Evolutionary conservation across 2,888 invertebrate species (phyloP).

Genomic region (Anarsia innoxiella): DNA sequence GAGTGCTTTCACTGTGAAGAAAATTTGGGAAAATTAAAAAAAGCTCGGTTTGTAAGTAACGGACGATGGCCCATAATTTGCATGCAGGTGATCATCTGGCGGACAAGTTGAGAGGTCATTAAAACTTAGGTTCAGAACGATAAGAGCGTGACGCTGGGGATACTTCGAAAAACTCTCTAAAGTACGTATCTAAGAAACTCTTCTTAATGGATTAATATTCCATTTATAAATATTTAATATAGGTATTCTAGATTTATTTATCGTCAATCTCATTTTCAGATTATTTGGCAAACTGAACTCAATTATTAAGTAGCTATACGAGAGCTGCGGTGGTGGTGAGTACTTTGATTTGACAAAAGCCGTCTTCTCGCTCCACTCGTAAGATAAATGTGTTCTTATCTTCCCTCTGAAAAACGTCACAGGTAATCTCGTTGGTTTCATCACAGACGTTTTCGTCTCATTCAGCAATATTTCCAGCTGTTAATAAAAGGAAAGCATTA

Average conservation of each 20-base stretch:
- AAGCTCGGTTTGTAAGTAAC: constrained; percentile 29
- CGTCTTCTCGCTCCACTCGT: constrained; percentile 25
- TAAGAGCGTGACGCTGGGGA: constrained; percentile 5
- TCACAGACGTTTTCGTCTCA: constrained; percentile 36
- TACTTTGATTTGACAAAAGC: constrained; percentile 26
- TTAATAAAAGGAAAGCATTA: constrained; percentile 51
- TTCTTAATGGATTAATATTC: too few species aligned
- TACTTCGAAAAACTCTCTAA: too few species aligned
- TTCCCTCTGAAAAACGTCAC: constrained; percentile 34
- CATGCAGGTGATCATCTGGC: constrained; percentile 37
- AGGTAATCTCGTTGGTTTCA: constrained; percentile 42
- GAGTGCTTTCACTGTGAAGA: constrained; percentile 30
- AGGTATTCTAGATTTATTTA: too few species aligned
- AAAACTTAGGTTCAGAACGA: constrained; percentile 34
- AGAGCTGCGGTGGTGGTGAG: too few species aligned
- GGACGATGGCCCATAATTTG: constrained; percentile 32
- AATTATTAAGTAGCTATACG: too few species aligned
- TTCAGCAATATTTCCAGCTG: constrained; percentile 44
- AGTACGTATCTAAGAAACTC: too few species aligned
- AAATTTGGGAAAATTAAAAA: constrained; percentile 23
- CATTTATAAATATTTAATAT: too few species aligned
- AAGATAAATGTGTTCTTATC: constrained; percentile 37
- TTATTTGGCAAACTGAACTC: too few species aligned
- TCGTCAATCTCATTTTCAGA: too few species aligned
- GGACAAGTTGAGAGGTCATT: constrained; percentile 37